Evolutionary conservation across 2,888 invertebrate genomes (phyloP).

Genomic region (Drosophila longiperda): DNA sequence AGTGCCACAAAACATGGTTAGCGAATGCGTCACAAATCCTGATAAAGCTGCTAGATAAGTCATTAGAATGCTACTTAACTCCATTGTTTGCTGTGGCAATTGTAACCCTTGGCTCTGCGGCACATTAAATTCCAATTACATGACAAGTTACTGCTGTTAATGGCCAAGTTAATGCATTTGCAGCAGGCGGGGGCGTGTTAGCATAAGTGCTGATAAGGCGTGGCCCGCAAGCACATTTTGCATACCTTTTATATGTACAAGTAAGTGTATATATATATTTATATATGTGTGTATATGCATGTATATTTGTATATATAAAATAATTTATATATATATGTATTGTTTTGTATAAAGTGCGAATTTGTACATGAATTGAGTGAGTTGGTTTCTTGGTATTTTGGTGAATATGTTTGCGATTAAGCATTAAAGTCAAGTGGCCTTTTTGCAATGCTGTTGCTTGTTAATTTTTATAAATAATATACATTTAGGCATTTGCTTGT

Average conservation of each 20-base stretch:
- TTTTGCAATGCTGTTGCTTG: conserved; percentile 52
- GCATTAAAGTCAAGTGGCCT: conserved; percentile 51
- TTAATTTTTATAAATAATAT: conserved; percentile 58
- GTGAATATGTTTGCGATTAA: conserved; percentile 25
- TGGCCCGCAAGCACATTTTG: conserved; percentile 41
- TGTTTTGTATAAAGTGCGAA: conserved; percentile 39
- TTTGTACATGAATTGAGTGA: conserved; percentile 54
- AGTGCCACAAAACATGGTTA: conserved; percentile 1
- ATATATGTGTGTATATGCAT: conserved; percentile 5
- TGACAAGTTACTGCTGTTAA: conserved; percentile 68
- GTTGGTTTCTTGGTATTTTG: conserved; percentile 7
- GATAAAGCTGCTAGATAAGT: conserved; percentile 25
- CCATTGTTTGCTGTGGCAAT: not conserved
- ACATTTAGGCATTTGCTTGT: conserved; percentile 57
- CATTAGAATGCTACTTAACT: conserved; percentile 37
- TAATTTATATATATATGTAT: conserved; percentile 14
- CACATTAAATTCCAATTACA: conserved; percentile 78
- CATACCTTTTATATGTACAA: conserved; percentile 42
- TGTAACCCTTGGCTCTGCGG: conserved; percentile 42
- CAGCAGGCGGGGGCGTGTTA: conserved; percentile 22
- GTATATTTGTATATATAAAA: not conserved
- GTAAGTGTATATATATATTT: not conserved
- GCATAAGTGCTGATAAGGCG: conserved; percentile 47
- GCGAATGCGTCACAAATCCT: conserved; percentile 3
- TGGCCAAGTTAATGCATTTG: conserved; percentile 76